Percentiles rank a stretch among this genome's conserved stretches.
phyloP scores from a whole-genome alignment of 2,113 vertebrate species.

The Datnioides undecimradiatus region DNA sequence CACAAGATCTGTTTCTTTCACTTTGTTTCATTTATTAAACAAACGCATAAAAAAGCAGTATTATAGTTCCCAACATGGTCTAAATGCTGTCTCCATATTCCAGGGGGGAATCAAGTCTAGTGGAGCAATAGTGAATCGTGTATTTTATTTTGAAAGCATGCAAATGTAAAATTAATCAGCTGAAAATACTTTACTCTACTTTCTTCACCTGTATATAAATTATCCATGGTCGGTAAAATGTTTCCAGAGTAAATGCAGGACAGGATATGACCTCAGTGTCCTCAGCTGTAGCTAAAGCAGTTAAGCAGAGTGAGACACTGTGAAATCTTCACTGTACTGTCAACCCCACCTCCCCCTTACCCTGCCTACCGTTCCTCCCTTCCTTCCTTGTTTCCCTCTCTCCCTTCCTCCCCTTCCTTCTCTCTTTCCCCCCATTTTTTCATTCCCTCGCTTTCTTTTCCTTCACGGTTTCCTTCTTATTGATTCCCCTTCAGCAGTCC shows the following conservation, averaged over 20 bases:
- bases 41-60: no score
- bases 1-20: no score
- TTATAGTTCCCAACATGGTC: no score
- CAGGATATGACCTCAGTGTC: neutral
- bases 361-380: neutral
- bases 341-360: neutral
- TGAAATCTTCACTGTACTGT: neutral
- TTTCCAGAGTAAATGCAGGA: neutral
- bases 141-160: no score
- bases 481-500: slow-evolving; percentile 63
- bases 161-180: no score
- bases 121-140: no score
- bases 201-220: neutral
- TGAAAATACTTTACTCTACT: neutral
- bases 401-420: neutral
- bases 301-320: neutral
- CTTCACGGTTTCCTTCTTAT: slow-evolving; percentile 68
- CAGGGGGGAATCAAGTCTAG: no score
- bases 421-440: neutral
- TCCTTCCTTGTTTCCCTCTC: neutral
- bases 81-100: no score
- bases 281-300: neutral
- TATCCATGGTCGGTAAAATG: neutral
- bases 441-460: slow-evolving; percentile 34
- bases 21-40: no score